Conservation (phyloP, 2,797 vertebrate species). For the Loriculus beryllinus region DNA sequence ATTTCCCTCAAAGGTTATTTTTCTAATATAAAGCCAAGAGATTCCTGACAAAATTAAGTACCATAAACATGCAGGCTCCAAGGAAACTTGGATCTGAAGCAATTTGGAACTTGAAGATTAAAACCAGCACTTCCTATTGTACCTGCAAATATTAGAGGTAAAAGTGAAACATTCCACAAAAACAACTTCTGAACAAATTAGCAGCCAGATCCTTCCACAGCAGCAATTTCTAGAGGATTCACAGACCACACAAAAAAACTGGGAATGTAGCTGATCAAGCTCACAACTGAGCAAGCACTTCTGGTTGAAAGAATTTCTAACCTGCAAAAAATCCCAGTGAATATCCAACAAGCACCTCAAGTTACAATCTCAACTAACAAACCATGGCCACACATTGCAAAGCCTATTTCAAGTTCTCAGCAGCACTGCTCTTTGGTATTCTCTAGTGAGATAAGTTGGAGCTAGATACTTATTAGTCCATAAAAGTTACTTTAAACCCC, state of each 20-base stretch:
- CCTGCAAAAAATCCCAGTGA: fast-evolving
- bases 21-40: background rate
- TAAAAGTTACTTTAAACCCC: background rate
- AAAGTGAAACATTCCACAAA: background rate
- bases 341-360: background rate
- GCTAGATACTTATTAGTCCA: background rate
- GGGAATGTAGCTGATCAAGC: background rate
- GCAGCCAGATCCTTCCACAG: background rate
- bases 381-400: fast-evolving
- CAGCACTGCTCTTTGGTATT: background rate
- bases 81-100: background rate
- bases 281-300: fast-evolving
- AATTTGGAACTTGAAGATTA: background rate
- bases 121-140: background rate
- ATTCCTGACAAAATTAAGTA: background rate
- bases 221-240: background rate
- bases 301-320: background rate
- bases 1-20: background rate
- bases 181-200: background rate
- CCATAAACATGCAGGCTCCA: background rate
- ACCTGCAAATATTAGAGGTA: background rate
- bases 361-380: background rate
- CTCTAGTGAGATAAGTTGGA: background rate
- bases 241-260: background rate
- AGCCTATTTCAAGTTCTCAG: background rate